phyloP scores from a whole-genome alignment of 1,140 invertebrate species.

The Ectropis grisescens region DNA sequence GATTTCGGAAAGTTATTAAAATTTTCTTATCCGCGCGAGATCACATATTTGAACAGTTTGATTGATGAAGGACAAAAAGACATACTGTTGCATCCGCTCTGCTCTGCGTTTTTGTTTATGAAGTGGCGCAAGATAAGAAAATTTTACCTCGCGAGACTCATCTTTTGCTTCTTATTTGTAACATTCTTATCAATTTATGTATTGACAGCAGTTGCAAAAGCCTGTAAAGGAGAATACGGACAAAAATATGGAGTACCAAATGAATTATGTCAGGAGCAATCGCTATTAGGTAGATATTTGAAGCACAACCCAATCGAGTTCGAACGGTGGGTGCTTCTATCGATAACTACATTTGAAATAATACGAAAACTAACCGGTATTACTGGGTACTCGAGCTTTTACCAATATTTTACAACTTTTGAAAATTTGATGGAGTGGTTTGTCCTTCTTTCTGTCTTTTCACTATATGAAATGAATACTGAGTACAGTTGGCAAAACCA shows the following conservation, averaged over 20 bases:
- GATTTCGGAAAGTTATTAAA: slow-evolving; percentile 73
- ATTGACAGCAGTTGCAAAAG: slow-evolving; percentile 67
- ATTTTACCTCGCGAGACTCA: slow-evolving; percentile 73
- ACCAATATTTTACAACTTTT: slow-evolving; percentile 73
- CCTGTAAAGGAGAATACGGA: slow-evolving; percentile 47
- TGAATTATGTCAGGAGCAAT: slow-evolving; percentile 67
- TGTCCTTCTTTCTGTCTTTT: slow-evolving; percentile 72
- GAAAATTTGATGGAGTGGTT: slow-evolving; percentile 75
- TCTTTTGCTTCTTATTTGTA: slow-evolving; percentile 74
- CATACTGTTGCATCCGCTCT: slow-evolving; percentile 74
- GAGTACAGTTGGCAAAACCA: slow-evolving; percentile 75
- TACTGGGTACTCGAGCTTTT: slow-evolving; percentile 70
- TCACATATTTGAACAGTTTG: slow-evolving; percentile 74
- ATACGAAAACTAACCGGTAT: slow-evolving; percentile 72
- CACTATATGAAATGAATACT: slow-evolving; percentile 50
- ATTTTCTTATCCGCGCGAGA: slow-evolving; percentile 71
- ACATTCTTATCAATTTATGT: slow-evolving; percentile 73
- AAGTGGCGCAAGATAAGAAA: slow-evolving; percentile 78
- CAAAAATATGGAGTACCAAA: slow-evolving; percentile 52
- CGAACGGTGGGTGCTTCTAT: slow-evolving; percentile 69
- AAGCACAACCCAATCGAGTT: slow-evolving; percentile 68
- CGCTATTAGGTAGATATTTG: slow-evolving; percentile 63
- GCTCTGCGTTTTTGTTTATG: slow-evolving; percentile 74
- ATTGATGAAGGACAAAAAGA: slow-evolving; percentile 74
- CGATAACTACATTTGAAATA: slow-evolving; percentile 71